Conservation (phyloP, 2,113 vertebrate genomes). For the Ammodytes marinus region DNA sequence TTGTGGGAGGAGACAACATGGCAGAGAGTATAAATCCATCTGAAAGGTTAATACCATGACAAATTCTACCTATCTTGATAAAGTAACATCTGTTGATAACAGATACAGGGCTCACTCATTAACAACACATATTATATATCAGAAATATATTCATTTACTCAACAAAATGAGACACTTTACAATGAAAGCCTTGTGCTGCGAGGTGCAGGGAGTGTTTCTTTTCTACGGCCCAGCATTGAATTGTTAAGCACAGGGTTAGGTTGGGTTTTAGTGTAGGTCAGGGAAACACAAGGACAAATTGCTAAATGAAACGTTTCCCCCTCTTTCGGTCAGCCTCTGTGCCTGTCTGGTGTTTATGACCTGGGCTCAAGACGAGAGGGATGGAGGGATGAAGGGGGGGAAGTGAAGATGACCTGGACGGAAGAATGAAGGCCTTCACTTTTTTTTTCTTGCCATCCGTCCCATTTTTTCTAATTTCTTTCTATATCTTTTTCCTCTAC, state of each 20-base stretch:
- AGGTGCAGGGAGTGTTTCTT: constrained; percentile 41
- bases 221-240: constrained; percentile 48
- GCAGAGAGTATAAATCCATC: too few relatives aligned
- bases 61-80: neutral
- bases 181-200: constrained; percentile 9
- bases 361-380: constrained; percentile 31
- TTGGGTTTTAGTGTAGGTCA: constrained; percentile 70
- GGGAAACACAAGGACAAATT: constrained; percentile 78
- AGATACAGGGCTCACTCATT: neutral
- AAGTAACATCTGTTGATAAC: neutral
- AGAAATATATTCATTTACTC: constrained; percentile 12
- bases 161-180: neutral
- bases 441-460: constrained; percentile 19
- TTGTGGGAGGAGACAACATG: neutral
- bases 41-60: neutral
- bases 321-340: constrained; percentile 62
- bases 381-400: constrained; percentile 24
- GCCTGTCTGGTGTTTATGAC: constrained; percentile 71
- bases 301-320: constrained; percentile 77
- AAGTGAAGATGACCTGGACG: constrained; percentile 29
- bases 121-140: neutral
- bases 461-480: constrained; percentile 21
- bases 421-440: constrained; percentile 41
- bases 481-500: constrained; percentile 13
- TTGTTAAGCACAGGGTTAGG: constrained; percentile 70